Percentiles rank a stretch among this genome's conserved stretches.
These are phyloP conservation scores for Sander vitreus DNA, from an alignment of 2,113 vertebrate species.

Conservation along the genomic window DNA sequence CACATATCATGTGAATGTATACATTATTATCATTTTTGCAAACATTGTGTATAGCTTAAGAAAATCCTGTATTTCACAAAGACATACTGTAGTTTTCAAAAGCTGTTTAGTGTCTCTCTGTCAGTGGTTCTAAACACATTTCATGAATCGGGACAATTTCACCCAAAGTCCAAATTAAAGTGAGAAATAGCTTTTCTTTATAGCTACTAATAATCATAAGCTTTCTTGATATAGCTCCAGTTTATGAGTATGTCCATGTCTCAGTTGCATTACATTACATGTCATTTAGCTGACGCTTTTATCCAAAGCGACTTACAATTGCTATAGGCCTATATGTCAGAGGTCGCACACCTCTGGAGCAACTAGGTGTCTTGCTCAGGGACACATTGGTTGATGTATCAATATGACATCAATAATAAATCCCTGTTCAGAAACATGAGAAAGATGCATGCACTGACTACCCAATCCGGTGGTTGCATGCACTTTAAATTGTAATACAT, in stretches of 20 bases:
- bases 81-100: background rate
- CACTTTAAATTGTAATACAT: slow-evolving; percentile 29
- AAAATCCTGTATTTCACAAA: background rate
- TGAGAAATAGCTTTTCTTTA: background rate
- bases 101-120: background rate
- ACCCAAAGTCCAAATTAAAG: background rate
- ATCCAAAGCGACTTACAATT: too few species aligned
- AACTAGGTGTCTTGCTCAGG: too few species aligned
- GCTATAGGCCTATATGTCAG: too few species aligned
- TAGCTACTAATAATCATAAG: background rate
- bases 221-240: background rate
- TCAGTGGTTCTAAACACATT: background rate
- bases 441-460: background rate
- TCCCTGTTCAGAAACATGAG: background rate
- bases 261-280: background rate
- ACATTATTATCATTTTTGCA: background rate
- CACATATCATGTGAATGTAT: background rate
- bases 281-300: too few species aligned
- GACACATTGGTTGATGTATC: too few species aligned
- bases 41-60: background rate
- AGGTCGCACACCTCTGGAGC: too few species aligned
- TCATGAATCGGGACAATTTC: background rate
- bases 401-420: background rate
- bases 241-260: background rate
- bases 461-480: slow-evolving; percentile 19